Evolutionary conservation across 2,797 vertebrate species (phyloP).

Genomic region (Siniperca undulata): DNA sequence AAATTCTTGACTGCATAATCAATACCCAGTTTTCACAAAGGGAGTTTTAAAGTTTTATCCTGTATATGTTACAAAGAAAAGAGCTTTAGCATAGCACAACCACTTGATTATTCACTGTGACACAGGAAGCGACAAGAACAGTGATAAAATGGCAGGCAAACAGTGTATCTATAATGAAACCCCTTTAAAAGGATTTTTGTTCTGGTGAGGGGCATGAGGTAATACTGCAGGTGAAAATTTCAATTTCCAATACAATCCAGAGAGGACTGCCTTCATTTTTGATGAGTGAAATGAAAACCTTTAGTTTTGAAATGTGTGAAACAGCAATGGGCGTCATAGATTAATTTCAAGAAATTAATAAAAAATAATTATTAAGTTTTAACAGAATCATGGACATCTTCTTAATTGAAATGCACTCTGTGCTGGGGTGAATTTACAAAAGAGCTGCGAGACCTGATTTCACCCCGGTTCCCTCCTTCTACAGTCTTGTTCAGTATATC

Average conservation of each 20-base stretch:
- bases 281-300: constrained; percentile 50
- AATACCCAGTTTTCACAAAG: constrained; percentile 19
- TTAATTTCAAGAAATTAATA: constrained; percentile 32
- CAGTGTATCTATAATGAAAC: constrained; percentile 29
- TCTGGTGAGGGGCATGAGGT: constrained; percentile 32
- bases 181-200: constrained; percentile 24
- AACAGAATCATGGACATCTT: constrained; percentile 8
- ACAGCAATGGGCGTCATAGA: constrained; percentile 26
- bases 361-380: constrained; percentile 23
- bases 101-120: constrained; percentile 37
- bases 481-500: constrained; percentile 54
- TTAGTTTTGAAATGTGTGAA: constrained; percentile 29
- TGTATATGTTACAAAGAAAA: constrained; percentile 12
- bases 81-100: background rate
- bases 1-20: constrained; percentile 17
- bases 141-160: constrained; percentile 52
- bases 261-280: constrained; percentile 40
- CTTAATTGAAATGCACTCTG: constrained; percentile 47
- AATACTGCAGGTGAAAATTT: constrained; percentile 28
- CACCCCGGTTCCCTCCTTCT: constrained; percentile 41
- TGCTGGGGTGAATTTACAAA: constrained; percentile 38
- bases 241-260: constrained; percentile 33
- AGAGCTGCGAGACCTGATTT: constrained; percentile 50
- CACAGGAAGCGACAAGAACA: constrained; percentile 30
- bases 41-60: constrained; percentile 8